A percentile compares a stretch with the other conserved stretches of the same genome.
These are phyloP conservation scores for Grus americana DNA, from an alignment of 2,113 vertebrate species.

Conservation along the genomic window DNA sequence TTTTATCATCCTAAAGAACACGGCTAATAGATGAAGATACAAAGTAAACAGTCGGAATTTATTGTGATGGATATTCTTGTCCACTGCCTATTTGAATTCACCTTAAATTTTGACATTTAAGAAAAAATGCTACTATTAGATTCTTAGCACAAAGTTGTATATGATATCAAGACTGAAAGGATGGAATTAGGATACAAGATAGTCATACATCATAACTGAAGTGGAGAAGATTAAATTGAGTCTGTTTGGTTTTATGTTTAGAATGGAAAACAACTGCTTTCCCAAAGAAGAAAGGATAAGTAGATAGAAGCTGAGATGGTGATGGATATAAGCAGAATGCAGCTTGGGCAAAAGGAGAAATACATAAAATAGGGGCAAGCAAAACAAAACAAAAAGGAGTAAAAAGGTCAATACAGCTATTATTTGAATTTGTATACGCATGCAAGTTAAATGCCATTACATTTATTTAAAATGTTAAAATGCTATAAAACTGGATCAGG, in stretches of 20 bases:
- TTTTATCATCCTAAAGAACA: not conserved
- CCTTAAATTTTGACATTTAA: constrained; percentile 23
- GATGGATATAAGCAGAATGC: not conserved
- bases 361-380: not conserved
- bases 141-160: not conserved
- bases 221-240: constrained; percentile 25
- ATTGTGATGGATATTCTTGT: constrained; percentile 31
- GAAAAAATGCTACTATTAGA: not conserved
- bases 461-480: not conserved
- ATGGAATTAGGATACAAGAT: not conserved
- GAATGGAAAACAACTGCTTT: not conserved
- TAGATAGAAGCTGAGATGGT: not conserved
- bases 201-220: constrained; percentile 22
- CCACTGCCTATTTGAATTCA: not conserved
- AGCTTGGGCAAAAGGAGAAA: not conserved
- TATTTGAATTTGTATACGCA: not conserved
- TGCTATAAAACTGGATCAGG: not conserved
- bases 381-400: not conserved
- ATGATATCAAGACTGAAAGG: not conserved
- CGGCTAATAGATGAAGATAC: not conserved
- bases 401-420: not conserved
- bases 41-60: not conserved
- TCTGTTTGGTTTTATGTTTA: not conserved
- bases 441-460: not conserved
- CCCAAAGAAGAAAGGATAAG: not conserved